Percentiles rank a stretch among this genome's conserved stretches.
These are phyloP conservation scores for Anthophora plumipes DNA, from an alignment of 2,888 invertebrate genomes.

Conservation along the genomic window DNA sequence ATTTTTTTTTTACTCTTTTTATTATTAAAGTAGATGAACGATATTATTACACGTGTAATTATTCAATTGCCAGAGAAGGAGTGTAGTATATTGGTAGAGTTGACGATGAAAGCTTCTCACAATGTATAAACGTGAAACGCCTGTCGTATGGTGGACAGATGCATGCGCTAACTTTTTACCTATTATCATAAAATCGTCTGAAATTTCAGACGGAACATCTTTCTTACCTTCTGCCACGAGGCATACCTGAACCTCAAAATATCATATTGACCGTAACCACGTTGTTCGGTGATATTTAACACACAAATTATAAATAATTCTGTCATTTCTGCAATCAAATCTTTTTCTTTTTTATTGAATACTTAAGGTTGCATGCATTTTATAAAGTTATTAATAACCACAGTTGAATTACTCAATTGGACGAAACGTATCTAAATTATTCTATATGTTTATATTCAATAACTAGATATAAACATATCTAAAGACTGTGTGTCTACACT, in stretches of 20 bases:
- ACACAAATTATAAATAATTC: background rate
- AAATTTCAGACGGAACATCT: slow-evolving; percentile 60
- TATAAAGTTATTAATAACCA: too few relatives aligned
- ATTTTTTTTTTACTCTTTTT: background rate
- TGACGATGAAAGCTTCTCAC: background rate
- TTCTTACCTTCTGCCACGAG: background rate
- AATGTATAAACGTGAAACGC: slow-evolving; percentile 30
- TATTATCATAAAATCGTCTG: slow-evolving; percentile 38
- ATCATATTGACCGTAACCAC: background rate
- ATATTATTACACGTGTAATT: background rate
- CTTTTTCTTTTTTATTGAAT: too few relatives aligned
- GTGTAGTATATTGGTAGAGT: too few relatives aligned
- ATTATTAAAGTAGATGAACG: background rate
- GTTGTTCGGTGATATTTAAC: too few relatives aligned
- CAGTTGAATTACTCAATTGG: too few relatives aligned
- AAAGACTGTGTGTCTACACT: too few relatives aligned
- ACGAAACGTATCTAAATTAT: too few relatives aligned
- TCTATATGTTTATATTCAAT: too few relatives aligned
- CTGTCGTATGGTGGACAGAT: slow-evolving; percentile 51
- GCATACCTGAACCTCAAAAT: background rate
- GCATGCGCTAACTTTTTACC: slow-evolving; percentile 12
- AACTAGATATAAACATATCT: too few relatives aligned
- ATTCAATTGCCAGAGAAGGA: background rate
- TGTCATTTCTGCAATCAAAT: too few relatives aligned
- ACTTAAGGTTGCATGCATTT: too few relatives aligned